Evolutionary conservation across 2,888 invertebrate genomes (phyloP).

Genomic region (Prosapia bicincta): DNA sequence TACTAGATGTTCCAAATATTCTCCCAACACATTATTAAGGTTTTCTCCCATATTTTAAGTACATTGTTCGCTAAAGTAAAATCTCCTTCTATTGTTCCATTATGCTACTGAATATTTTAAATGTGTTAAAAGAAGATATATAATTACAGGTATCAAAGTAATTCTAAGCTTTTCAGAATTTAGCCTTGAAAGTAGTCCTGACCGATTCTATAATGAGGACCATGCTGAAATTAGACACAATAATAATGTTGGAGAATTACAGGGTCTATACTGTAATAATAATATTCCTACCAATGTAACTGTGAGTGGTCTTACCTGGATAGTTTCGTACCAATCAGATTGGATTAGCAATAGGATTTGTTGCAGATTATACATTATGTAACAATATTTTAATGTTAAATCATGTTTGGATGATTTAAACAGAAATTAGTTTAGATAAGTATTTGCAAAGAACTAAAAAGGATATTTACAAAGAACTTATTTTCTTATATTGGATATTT

Average conservation of each 20-base stretch:
- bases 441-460: no score
- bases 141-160: conserved; percentile 64
- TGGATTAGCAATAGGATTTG: conserved; percentile 66
- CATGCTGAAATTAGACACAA: conserved; percentile 79
- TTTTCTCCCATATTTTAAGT: no score
- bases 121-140: no score
- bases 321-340: conserved; percentile 65
- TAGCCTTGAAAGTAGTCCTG: conserved; percentile 59
- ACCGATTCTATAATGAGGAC: conserved; percentile 73
- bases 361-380: conserved; percentile 68
- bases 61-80: no score
- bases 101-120: no score
- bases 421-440: no score
- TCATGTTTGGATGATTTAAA: no score
- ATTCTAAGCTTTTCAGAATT: conserved; percentile 64
- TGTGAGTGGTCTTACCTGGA: conserved; percentile 58
- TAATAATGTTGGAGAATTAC: conserved; percentile 57
- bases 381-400: conserved; percentile 40
- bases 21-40: no score
- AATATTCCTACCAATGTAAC: conserved; percentile 59
- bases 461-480: no score
- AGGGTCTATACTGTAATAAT: conserved; percentile 72
- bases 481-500: no score
- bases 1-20: no score
- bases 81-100: no score